Evolutionary conservation across 2,113 vertebrate genomes (phyloP).

Genomic region (Tachuris rubrigastra): DNA sequence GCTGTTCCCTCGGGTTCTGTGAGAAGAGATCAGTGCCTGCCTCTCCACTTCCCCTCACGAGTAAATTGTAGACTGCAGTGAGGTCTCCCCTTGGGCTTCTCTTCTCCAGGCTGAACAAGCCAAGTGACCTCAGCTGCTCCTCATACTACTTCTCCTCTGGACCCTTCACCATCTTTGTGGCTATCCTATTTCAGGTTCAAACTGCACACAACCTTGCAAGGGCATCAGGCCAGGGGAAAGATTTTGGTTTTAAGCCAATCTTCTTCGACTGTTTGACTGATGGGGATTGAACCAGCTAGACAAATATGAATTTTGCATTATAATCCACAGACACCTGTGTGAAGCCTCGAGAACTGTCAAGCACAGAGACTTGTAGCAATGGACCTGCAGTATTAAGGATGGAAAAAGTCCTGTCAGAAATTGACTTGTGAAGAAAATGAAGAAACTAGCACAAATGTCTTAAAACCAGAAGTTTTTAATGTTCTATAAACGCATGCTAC

Average conservation of each 20-base stretch:
- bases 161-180: background rate
- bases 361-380: background rate
- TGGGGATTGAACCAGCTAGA: background rate
- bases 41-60: too few species aligned
- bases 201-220: background rate
- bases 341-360: background rate
- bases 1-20: background rate
- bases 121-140: background rate
- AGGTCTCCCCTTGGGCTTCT: background rate
- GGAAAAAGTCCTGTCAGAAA: too few species aligned
- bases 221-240: background rate
- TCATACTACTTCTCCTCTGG: background rate
- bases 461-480: too few species aligned
- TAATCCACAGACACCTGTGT: background rate
- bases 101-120: background rate
- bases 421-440: too few species aligned
- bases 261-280: background rate
- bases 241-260: background rate
- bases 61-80: background rate
- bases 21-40: background rate
- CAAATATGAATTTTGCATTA: background rate
- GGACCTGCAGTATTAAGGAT: too few species aligned
- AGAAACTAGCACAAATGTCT: too few species aligned
- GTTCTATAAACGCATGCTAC: too few species aligned
- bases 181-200: background rate